Evolutionary conservation across 2,888 invertebrate genomes (phyloP), one percentile per base, ranked within the genome.

Genomic region (Capitulum mitella): DNA sequence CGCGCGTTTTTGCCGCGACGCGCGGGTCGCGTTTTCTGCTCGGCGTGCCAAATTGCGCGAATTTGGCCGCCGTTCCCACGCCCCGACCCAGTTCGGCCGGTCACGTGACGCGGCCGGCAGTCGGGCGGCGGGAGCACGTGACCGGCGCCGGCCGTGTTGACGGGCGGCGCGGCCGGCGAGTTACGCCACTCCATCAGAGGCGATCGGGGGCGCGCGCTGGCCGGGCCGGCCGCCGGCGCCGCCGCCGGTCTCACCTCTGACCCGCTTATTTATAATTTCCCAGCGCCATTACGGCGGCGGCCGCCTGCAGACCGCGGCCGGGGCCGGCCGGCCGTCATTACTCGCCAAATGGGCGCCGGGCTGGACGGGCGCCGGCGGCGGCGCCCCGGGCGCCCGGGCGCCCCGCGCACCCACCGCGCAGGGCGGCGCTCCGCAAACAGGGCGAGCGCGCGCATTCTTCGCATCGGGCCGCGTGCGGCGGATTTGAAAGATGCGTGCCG

Each of bases 401-500:
- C 70, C 34, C 70, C 0, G n/a, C 37, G 22, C 37, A 6, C 37
- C 29, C 70, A 10, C 8, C 70, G 10, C 26, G 22, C 26, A 37
- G 26, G 26, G 70, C 37, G 40, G 10, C 70, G 26, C 40, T 70
- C 70, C 34, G 12, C 70, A 70, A 70, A 70, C 70, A 70, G 22
- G 34, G n/a, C n/a, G n/a, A n/a, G n/a, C n/a, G n/a, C 58, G 10
- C n/a, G 70, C 70, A 70, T 70, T 70, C 70, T 70, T 12, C 70
- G 40, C 70, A 70, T 70, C 29, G 70, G 70, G 40, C 37, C 70
- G 37, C 70, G 70, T 70, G 70, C 70, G 70, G 29, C 19, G 40
- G 32, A 34, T 64, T 64, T 34, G 64, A 64, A 34, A 29, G 61
- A 61, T 61, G 29, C 32, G 61, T 14, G 26, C 26, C 54, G 2